Percentiles rank a stretch among this genome's conserved stretches.
phyloP scores from a whole-genome alignment of 2,888 invertebrate species.

The Nemoura dubitans region DNA sequence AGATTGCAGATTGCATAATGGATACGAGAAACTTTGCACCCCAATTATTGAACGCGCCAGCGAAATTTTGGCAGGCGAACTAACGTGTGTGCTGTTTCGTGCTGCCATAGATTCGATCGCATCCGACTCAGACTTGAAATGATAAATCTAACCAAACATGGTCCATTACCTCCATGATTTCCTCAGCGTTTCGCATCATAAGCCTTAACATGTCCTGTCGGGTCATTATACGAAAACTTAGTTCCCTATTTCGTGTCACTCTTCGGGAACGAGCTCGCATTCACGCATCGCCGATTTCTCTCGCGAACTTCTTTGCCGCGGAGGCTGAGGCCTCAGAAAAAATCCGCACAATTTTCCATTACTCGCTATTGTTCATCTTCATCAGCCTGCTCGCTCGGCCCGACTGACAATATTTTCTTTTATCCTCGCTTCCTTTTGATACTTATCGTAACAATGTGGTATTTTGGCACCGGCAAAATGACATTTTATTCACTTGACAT shows the following conservation, averaged over 20 bases:
- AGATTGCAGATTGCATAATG: too few species aligned
- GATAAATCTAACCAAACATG: slow-evolving; percentile 3
- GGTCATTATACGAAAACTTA: slow-evolving; percentile 4
- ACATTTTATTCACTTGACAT: neutral
- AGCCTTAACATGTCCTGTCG: slow-evolving; percentile 7
- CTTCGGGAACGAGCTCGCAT: neutral
- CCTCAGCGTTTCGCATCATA: neutral
- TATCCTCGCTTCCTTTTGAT: neutral
- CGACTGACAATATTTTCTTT: slow-evolving; percentile 8
- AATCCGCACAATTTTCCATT: neutral
- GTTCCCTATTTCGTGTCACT: neutral
- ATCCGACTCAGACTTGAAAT: neutral
- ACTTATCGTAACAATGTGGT: neutral
- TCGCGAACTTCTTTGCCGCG: neutral
- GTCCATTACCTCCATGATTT: neutral
- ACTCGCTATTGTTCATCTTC: slow-evolving; percentile 19
- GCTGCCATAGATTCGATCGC: neutral
- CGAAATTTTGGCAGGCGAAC: neutral
- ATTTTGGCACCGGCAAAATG: slow-evolving; percentile 7
- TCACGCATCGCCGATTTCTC: slow-evolving; percentile 12
- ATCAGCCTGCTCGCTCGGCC: neutral
- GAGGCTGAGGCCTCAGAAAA: neutral
- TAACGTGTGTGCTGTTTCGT: neutral
- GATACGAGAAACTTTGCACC: too few species aligned
- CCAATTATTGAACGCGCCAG: neutral